phyloP scores from a whole-genome alignment of 2,113 vertebrate species.

The Phrynosoma platyrhinos region DNA sequence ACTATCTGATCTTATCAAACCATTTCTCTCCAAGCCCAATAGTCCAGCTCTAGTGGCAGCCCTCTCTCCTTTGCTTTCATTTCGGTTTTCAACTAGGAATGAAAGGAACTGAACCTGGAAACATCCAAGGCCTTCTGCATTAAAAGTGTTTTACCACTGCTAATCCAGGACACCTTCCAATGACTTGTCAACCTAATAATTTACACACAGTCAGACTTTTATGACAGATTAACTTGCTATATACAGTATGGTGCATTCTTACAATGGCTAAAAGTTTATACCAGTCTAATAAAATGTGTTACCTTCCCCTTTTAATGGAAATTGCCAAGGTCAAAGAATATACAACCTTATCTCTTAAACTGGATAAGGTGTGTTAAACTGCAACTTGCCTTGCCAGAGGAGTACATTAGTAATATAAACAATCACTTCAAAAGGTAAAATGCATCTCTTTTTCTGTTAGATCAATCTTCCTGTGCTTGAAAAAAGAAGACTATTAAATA shows the following conservation, averaged over 20 bases:
- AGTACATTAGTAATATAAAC: constrained; percentile 5
- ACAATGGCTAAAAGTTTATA: neutral
- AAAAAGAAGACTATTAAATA: neutral
- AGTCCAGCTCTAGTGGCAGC: neutral
- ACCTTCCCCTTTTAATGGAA: neutral
- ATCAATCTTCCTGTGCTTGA: neutral
- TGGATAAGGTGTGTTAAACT: constrained; percentile 13
- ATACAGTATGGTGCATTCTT: neutral
- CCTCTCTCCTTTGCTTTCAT: too few relatives aligned
- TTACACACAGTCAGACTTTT: neutral
- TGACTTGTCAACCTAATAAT: neutral
- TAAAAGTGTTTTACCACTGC: neutral
- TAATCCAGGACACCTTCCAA: neutral
- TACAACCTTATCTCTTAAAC: constrained; percentile 5
- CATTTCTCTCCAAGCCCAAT: neutral
- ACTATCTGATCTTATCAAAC: neutral
- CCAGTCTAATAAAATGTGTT: constrained; percentile 4
- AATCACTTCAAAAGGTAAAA: constrained; percentile 7
- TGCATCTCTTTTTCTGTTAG: neutral
- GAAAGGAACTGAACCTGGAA: neutral
- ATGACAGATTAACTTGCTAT: neutral
- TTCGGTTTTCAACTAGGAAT: neutral
- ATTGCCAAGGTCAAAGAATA: constrained; percentile 17
- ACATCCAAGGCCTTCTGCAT: neutral
- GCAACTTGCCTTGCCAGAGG: neutral